A percentile compares a stretch with the other conserved stretches of the same genome.
These are phyloP conservation scores for Escarpia spicata DNA, from an alignment of 2,888 invertebrate genomes.

Conservation along the genomic window DNA sequence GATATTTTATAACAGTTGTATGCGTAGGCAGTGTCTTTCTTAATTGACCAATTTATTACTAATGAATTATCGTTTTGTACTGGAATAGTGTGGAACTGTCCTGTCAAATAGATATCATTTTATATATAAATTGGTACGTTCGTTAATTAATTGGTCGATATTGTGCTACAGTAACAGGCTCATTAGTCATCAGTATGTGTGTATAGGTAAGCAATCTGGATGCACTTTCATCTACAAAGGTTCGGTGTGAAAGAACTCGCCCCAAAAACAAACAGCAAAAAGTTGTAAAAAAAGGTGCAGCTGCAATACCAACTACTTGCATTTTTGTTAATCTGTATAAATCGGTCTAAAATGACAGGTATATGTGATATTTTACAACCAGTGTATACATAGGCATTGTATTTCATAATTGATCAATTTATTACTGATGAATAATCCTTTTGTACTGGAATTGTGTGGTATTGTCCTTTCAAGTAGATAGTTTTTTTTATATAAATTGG, in stretches of 20 bases:
- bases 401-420: not conserved
- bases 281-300: not conserved
- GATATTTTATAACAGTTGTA: not conserved
- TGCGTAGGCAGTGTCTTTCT: not conserved
- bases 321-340: not conserved
- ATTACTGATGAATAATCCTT: not conserved
- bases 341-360: not conserved
- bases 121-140: no score
- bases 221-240: no score
- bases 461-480: not conserved
- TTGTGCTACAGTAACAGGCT: no score
- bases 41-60: not conserved
- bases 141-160: no score
- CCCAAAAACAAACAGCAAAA: not conserved
- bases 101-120: not conserved
- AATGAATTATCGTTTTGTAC: not conserved
- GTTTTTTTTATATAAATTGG: not conserved
- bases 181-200: no score
- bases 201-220: no score
- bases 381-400: not conserved
- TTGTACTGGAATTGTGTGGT: not conserved
- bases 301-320: not conserved
- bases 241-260: no score
- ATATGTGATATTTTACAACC: slow-evolving; percentile 2
- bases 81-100: not conserved